These are phyloP conservation scores for Drosophila vallismaia DNA, from an alignment of 2,888 invertebrate genomes.

Conservation along the genomic window DNA sequence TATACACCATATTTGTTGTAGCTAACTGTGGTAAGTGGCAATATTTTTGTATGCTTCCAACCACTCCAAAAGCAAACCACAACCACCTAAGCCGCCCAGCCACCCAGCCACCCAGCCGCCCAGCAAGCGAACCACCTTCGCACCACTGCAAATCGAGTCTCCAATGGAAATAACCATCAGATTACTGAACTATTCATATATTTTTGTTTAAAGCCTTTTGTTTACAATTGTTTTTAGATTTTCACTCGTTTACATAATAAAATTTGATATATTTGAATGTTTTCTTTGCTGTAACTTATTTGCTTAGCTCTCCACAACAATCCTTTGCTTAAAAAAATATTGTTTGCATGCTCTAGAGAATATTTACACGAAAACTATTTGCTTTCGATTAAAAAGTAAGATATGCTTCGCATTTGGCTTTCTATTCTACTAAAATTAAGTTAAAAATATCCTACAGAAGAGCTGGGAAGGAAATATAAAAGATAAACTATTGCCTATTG, in stretches of 20 bases:
- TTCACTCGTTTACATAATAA: constrained; percentile 10
- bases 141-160: constrained; percentile 9
- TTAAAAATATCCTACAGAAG: too few species aligned
- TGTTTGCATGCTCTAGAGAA: constrained; percentile 22
- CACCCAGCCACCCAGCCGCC: constrained; percentile 9
- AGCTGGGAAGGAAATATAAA: too few species aligned
- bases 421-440: too few species aligned
- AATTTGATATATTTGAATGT: constrained; percentile 16
- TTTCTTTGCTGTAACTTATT: constrained; percentile 13
- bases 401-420: too few species aligned
- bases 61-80: constrained; percentile 19
- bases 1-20: constrained; percentile 44
- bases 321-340: constrained; percentile 6
- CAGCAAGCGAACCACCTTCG: constrained; percentile 5
- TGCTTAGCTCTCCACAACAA: constrained; percentile 3
- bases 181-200: constrained; percentile 9
- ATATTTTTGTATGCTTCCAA: constrained; percentile 59
- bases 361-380: constrained; percentile 7
- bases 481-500: too few species aligned
- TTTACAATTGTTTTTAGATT: constrained; percentile 12
- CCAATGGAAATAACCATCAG: constrained; percentile 11
- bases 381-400: not conserved
- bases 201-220: constrained; percentile 5
- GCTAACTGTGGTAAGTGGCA: constrained; percentile 74
- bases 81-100: constrained; percentile 11